These are phyloP conservation scores for Diacarnus erythraeanus DNA, from an alignment of 37 sponge, comb jelly and placozoan genomes.

Conservation along the genomic window DNA sequence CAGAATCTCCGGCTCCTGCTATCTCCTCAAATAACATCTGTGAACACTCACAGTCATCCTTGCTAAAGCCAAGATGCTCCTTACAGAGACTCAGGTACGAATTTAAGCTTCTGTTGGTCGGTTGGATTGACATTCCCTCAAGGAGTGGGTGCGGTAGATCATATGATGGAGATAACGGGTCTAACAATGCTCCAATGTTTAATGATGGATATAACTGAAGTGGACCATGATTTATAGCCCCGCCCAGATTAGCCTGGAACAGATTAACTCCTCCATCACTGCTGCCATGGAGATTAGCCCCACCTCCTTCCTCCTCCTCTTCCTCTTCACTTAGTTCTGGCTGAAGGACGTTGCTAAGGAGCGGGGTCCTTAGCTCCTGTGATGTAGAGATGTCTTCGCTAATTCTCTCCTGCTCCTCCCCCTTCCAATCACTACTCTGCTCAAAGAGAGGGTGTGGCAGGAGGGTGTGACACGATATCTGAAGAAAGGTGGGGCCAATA, in stretches of 20 bases:
- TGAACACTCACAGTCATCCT: conserved; percentile 4
- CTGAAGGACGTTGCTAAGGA: not conserved
- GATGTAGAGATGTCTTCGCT: conserved; percentile 13
- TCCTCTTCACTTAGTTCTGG: not conserved
- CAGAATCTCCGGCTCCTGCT: conserved; percentile 12
- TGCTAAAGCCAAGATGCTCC: conserved; percentile 10
- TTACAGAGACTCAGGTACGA: conserved; percentile 6
- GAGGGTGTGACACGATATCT: conserved; percentile 12
- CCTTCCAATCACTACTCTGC: not conserved
- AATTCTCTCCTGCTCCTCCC: not conserved
- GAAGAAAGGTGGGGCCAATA: not conserved
- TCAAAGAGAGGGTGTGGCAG: conserved; percentile 21
- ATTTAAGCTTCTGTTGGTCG: conserved; percentile 7
- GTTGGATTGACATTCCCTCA: not conserved
- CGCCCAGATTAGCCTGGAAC: not conserved
- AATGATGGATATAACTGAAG: not conserved
- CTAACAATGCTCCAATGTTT: conserved; percentile 7
- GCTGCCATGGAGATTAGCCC: not conserved
- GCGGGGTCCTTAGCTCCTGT: not conserved
- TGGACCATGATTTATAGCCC: conserved; percentile 2
- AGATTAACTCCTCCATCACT: not conserved
- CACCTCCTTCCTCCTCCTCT: conserved; percentile 3
- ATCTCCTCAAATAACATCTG: conserved; percentile 11
- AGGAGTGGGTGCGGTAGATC: not conserved
- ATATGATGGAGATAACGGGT: not conserved